Percentiles rank a stretch among this genome's conserved stretches.
These are phyloP conservation scores for Bufo gargarizans DNA, from an alignment of 2,113 vertebrate species.

Conservation along the genomic window DNA sequence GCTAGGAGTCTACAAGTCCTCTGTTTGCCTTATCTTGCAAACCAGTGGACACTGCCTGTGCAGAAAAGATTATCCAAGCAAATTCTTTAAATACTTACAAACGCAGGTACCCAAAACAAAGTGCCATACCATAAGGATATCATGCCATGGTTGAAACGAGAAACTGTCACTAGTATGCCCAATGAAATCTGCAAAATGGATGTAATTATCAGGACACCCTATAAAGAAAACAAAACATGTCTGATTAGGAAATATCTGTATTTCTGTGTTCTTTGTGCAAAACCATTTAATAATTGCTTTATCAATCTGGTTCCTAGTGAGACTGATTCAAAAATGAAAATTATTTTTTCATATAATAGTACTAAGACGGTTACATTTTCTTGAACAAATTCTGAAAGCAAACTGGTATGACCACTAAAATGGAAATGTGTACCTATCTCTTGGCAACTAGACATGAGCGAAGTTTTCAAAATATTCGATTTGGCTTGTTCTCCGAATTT, in stretches of 20 bases:
- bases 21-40: no score
- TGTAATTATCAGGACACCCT: neutral
- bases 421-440: no score
- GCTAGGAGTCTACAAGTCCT: no score
- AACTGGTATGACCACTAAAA: no score
- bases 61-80: neutral
- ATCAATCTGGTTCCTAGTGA: neutral
- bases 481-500: no score
- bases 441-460: no score
- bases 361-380: no score
- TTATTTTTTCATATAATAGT: no score
- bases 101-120: neutral
- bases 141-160: neutral
- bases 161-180: neutral
- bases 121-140: neutral
- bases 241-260: neutral
- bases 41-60: neutral
- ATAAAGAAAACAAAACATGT: neutral
- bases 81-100: neutral
- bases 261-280: neutral
- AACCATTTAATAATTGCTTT: neutral
- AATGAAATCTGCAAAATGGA: neutral
- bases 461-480: no score
- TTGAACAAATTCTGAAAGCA: no score
- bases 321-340: no score